Percentiles rank a stretch among this genome's conserved stretches.
Conservation (phyloP, 2,113 vertebrate genomes). For the Pimephales promelas region DNA sequence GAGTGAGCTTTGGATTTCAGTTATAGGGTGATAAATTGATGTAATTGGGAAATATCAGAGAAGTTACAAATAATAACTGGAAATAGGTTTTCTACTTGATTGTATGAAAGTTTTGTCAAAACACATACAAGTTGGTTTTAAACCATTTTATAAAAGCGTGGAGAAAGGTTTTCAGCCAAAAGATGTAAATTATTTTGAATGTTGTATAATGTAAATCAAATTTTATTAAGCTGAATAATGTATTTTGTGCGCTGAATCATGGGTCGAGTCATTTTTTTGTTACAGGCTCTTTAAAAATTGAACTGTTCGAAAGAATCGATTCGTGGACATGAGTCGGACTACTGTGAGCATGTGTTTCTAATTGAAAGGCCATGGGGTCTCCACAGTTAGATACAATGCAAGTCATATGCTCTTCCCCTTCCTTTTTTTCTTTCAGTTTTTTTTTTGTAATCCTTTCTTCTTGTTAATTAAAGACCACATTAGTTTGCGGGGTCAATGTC, state of each 20-base stretch:
- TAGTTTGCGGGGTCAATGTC: neutral
- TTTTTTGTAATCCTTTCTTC: neutral
- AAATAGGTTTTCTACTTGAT: too few relatives aligned
- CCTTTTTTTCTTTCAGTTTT: neutral
- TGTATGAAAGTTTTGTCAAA: too few relatives aligned
- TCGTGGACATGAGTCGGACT: neutral
- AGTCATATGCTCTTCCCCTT: constrained; percentile 6
- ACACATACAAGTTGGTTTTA: too few relatives aligned
- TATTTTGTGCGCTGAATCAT: neutral
- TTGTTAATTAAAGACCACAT: neutral
- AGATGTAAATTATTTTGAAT: neutral
- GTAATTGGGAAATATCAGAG: too few relatives aligned
- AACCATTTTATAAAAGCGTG: too few relatives aligned
- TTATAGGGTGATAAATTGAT: too few relatives aligned
- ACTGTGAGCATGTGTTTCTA: constrained; percentile 29
- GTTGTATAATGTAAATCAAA: neutral
- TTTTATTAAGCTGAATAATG: neutral
- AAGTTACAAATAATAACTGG: too few relatives aligned
- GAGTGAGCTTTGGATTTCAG: neutral
- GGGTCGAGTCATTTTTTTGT: neutral
- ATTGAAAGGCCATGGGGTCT: constrained; percentile 39
- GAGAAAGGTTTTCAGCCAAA: too few relatives aligned
- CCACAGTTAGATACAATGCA: neutral
- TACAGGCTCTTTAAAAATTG: neutral
- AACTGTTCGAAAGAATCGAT: constrained; percentile 21